Conservation (phyloP, 2,797 vertebrate species). For the Spea hammondii region DNA sequence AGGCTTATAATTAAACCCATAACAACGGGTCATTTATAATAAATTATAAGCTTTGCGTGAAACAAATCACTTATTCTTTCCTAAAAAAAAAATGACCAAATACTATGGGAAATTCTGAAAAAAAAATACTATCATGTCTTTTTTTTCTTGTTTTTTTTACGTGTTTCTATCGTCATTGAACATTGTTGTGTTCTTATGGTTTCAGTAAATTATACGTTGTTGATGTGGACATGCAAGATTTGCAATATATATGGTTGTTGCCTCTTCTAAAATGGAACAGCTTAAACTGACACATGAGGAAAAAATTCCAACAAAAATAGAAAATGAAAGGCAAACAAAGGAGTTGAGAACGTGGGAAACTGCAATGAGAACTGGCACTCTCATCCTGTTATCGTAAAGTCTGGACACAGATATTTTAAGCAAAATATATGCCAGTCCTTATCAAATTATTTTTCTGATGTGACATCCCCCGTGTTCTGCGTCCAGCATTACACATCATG, state of each 20-base stretch:
- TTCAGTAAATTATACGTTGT: slow-evolving; percentile 40
- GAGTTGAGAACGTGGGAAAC: slow-evolving; percentile 45
- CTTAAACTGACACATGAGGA: slow-evolving; percentile 9
- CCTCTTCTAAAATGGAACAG: slow-evolving; percentile 9
- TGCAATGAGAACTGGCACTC: slow-evolving; percentile 12
- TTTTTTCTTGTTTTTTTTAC: too few species aligned
- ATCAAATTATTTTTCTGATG: slow-evolving; percentile 14
- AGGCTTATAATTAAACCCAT: too few species aligned
- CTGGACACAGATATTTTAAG: slow-evolving; percentile 21
- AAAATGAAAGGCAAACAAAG: slow-evolving; percentile 7
- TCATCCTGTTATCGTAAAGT: slow-evolving; percentile 18
- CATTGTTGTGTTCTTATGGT: slow-evolving; percentile 4
- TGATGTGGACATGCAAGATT: slow-evolving; percentile 5
- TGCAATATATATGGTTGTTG: slow-evolving; percentile 11
- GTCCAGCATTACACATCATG: background rate
- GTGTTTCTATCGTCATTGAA: background rate
- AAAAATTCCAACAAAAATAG: slow-evolving; percentile 42
- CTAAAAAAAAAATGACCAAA: too few species aligned
- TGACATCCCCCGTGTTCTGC: background rate
- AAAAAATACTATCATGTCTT: too few species aligned
- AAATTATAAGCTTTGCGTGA: too few species aligned
- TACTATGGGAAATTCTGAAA: too few species aligned
- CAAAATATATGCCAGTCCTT: slow-evolving; percentile 11
- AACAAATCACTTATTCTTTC: too few species aligned
- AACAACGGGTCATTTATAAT: too few species aligned